Evolutionary conservation across 2,797 vertebrate species (phyloP).

Genomic region (Chelon auratus): DNA sequence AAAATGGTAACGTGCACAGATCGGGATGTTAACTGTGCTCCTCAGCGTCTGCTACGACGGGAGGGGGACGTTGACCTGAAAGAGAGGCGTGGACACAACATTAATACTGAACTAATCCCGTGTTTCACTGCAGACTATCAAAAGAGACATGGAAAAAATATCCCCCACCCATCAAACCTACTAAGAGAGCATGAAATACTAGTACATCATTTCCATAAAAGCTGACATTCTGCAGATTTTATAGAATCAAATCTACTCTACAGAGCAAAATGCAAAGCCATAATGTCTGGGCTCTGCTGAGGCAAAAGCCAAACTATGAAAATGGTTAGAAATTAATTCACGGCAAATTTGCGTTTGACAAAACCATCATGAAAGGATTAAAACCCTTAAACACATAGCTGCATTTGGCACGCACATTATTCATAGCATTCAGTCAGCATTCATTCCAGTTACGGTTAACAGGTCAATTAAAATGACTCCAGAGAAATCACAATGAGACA

Average conservation of each 20-base stretch:
- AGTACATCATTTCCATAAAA: neutral
- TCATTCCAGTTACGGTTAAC: conserved; percentile 32
- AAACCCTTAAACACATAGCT: conserved; percentile 31
- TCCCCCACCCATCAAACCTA: conserved; percentile 7
- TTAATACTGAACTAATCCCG: conserved; percentile 69
- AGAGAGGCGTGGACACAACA: conserved; percentile 82
- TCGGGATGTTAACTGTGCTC: conserved; percentile 84
- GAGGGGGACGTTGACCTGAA: conserved; percentile 94
- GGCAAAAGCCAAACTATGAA: conserved; percentile 2
- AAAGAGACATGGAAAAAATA: conserved; percentile 43
- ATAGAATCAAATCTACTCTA: conserved; percentile 23
- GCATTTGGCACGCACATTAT: conserved; percentile 19
- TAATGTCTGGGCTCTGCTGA: neutral
- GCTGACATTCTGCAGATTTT: conserved; percentile 8
- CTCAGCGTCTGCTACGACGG: conserved; percentile 97
- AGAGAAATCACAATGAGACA: conserved; percentile 77
- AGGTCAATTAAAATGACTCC: conserved; percentile 43
- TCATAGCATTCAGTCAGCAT: conserved; percentile 22
- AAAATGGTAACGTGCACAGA: conserved; percentile 89
- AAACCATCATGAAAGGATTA: conserved; percentile 16
- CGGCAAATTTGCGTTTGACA: conserved; percentile 22
- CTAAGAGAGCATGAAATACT: neutral
- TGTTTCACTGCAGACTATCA: conserved; percentile 24
- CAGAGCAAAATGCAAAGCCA: conserved; percentile 25
- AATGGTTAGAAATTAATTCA: conserved; percentile 16